Percentiles rank a stretch among this genome's conserved stretches.
Conservation (phyloP, 1,140 invertebrate genomes). For the Cataglyphis hispanica region DNA sequence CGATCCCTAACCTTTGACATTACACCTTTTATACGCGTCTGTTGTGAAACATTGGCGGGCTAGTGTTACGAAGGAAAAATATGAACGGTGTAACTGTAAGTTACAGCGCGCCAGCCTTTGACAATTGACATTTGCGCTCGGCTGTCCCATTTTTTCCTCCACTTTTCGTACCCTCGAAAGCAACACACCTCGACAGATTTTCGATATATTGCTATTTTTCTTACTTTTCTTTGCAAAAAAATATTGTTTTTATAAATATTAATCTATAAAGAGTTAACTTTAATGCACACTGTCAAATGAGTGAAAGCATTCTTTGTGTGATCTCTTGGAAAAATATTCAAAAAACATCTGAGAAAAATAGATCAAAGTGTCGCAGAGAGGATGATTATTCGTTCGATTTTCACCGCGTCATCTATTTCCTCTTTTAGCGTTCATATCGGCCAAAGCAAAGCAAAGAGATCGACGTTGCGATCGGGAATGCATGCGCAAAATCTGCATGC, state of each 20-base stretch:
- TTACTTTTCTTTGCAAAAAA: too few relatives aligned
- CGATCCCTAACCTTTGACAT: conserved; percentile 39
- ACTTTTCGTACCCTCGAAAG: conserved; percentile 16
- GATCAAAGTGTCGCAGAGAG: too few relatives aligned
- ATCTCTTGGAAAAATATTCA: too few relatives aligned
- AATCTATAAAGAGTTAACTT: neutral
- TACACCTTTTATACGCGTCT: neutral
- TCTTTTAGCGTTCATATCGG: neutral
- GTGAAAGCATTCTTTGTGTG: neutral
- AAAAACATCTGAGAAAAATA: too few relatives aligned
- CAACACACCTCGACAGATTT: neutral
- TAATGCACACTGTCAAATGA: neutral
- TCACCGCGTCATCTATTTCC: too few relatives aligned
- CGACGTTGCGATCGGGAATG: neutral
- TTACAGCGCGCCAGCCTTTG: conserved; percentile 20
- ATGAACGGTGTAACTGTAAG: conserved; percentile 28
- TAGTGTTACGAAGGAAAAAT: conserved; percentile 34
- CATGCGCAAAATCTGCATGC: neutral
- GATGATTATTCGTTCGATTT: too few relatives aligned
- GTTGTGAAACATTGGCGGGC: conserved; percentile 14
- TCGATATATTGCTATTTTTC: neutral
- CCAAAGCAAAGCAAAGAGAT: neutral
- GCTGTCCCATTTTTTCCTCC: conserved; percentile 22
- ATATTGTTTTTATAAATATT: neutral
- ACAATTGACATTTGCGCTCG: conserved; percentile 44